Percentiles rank a stretch among this genome's conserved stretches.
These are phyloP conservation scores for Solen grandis DNA, from an alignment of 1,140 invertebrate species.

Conservation along the genomic window DNA sequence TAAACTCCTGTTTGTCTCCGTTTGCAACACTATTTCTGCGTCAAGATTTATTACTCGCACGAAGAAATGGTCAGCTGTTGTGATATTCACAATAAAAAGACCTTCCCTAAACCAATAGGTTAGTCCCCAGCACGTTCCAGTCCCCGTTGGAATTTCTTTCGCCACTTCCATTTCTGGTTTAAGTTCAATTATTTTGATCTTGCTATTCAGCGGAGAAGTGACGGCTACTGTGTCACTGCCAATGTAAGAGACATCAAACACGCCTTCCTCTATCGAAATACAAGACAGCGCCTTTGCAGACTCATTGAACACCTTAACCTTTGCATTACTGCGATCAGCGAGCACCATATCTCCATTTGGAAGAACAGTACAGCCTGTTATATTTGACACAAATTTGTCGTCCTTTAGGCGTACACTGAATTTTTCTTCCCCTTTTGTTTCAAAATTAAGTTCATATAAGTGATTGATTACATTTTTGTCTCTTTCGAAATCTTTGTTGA, in stretches of 20 bases:
- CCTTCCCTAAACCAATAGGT: constrained; percentile 19
- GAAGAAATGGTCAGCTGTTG: constrained; percentile 5
- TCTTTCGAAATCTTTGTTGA: constrained; percentile 24
- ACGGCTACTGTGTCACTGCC: constrained; percentile 17
- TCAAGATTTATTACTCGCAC: constrained; percentile 44
- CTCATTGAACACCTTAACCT: constrained; percentile 41
- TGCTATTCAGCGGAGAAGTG: constrained; percentile 27
- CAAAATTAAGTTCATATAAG: constrained; percentile 40
- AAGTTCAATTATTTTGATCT: constrained; percentile 39
- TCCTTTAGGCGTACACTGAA: constrained; percentile 38
- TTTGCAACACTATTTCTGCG: constrained; percentile 29
- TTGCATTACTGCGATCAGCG: constrained; percentile 37
- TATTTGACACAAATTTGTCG: constrained; percentile 27
- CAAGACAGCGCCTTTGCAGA: constrained; percentile 12
- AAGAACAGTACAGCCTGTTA: constrained; percentile 38
- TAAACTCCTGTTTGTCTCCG: constrained; percentile 41
- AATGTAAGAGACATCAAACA: constrained; percentile 32
- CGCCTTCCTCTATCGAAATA: constrained; percentile 10
- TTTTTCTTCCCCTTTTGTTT: constrained; percentile 49
- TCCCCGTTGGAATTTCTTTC: constrained; percentile 20
- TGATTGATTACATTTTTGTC: constrained; percentile 24
- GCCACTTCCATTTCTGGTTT: constrained; percentile 22
- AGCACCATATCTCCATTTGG: constrained; percentile 22
- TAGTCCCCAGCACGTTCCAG: constrained; percentile 42
- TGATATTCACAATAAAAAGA: constrained; percentile 37